A percentile compares a stretch with the other conserved stretches of the same genome.
phyloP scores from a whole-genome alignment of 2,113 vertebrate species.

The Mustelus asterias region DNA sequence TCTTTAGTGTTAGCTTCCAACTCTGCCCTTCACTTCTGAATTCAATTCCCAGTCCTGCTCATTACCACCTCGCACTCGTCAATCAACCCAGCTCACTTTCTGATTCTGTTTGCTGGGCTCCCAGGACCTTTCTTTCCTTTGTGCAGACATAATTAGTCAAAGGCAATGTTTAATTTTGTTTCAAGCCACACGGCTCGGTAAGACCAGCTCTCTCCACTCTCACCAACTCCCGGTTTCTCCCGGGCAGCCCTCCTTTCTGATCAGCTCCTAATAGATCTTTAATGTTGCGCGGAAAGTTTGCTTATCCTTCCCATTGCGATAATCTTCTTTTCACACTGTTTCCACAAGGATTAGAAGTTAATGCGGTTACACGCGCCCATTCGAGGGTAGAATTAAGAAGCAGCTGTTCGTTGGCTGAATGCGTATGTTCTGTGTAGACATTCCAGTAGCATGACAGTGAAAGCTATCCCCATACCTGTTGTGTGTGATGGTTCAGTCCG shows the following conservation, averaged over 20 bases:
- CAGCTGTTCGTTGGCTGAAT: conserved; percentile 15
- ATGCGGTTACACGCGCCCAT: not conserved
- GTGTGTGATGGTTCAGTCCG: not conserved
- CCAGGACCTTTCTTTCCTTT: not conserved
- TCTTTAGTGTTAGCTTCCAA: conserved; percentile 46
- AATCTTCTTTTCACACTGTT: not conserved
- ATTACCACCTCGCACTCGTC: conserved; percentile 50
- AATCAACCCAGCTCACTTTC: conserved; percentile 49
- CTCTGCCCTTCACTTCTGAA: conserved; percentile 48
- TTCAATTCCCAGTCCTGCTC: conserved; percentile 44
- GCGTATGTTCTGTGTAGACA: not conserved
- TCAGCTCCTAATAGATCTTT: not conserved
- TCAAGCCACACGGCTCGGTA: not conserved
- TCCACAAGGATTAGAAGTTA: not conserved
- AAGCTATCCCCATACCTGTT: not conserved
- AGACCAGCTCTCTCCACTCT: not conserved
- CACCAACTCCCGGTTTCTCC: no score
- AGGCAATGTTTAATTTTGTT: not conserved
- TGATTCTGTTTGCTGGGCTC: not conserved
- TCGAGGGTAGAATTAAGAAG: not conserved
- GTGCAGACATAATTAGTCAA: not conserved
- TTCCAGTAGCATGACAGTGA: not conserved
- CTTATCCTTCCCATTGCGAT: not conserved
- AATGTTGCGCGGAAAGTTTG: not conserved
- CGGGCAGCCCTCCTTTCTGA: not conserved